Conservation (phyloP, 2,113 vertebrate genomes). For the Jaculus jaculus region DNA sequence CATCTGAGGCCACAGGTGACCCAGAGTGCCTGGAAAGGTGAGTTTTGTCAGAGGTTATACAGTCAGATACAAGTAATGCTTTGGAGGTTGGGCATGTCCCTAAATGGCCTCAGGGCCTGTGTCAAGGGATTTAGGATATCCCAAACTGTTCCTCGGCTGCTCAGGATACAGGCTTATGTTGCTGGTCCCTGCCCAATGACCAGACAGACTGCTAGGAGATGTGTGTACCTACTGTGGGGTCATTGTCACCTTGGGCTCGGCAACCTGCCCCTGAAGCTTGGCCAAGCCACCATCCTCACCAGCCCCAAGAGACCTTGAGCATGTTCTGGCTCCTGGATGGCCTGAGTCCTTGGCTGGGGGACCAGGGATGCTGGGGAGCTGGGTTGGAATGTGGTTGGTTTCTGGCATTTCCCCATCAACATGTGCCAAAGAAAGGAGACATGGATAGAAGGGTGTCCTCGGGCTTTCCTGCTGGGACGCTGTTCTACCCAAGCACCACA, state of each 20-base stretch:
- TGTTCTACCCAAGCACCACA: accelerated
- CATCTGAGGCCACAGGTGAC: not conserved
- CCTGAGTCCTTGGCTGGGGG: not conserved
- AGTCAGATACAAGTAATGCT: accelerated
- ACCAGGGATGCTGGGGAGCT: not conserved
- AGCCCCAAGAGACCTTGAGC: not conserved
- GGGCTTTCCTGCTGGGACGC: accelerated
- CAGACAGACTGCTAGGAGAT: not conserved
- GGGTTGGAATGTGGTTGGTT: not conserved
- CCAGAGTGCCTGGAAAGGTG: not conserved
- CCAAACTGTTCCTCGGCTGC: not conserved
- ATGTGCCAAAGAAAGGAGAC: not conserved
- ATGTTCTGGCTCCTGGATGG: not conserved
- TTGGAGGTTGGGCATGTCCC: accelerated
- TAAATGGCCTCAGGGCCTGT: not conserved
- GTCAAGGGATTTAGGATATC: not conserved
- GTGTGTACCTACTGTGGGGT: not conserved
- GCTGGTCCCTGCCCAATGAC: not conserved
- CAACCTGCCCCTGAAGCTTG: not conserved
- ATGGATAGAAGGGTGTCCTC: accelerated
- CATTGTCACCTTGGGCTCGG: not conserved
- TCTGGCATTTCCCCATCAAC: not conserved
- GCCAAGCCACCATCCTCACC: not conserved
- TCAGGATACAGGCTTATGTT: not conserved
- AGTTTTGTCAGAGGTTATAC: accelerated